Evolutionary conservation across 2,888 invertebrate genomes (phyloP).

Genomic region (Apamea monoglypha): DNA sequence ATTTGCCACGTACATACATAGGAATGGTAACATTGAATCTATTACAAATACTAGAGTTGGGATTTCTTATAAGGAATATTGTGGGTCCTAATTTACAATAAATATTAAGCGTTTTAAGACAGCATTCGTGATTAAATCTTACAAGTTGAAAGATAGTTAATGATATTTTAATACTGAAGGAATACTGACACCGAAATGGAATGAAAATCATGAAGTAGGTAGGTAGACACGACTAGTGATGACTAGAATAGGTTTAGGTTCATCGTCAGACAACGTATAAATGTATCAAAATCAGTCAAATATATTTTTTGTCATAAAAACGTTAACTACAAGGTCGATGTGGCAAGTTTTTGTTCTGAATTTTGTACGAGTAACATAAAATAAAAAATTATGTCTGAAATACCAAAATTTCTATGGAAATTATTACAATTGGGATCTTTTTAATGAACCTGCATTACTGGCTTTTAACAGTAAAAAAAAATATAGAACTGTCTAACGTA

Average conservation of each 20-base stretch:
- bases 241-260: slow-evolving; percentile 48
- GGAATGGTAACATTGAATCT: slow-evolving; percentile 72
- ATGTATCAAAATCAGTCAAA: slow-evolving; percentile 66
- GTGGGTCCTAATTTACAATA: slow-evolving; percentile 70
- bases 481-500: not conserved
- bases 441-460: not conserved
- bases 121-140: slow-evolving; percentile 59
- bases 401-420: not conserved
- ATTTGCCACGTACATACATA: slow-evolving; percentile 76
- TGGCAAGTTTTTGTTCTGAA: not conserved
- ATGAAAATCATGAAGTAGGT: slow-evolving; percentile 24
- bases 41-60: slow-evolving; percentile 65
- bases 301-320: slow-evolving; percentile 38
- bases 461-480: not conserved
- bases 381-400: not conserved
- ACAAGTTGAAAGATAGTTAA: slow-evolving; percentile 57
- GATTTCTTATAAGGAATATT: slow-evolving; percentile 56
- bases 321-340: slow-evolving; percentile 9
- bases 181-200: slow-evolving; percentile 65
- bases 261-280: slow-evolving; percentile 38
- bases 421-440: not conserved
- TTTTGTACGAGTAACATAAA: not conserved
- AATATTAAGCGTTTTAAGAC: slow-evolving; percentile 68
- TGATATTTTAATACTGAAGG: slow-evolving; percentile 57
- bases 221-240: slow-evolving; percentile 51